Percentiles rank a stretch among this genome's conserved stretches.
phyloP scores from a whole-genome alignment of 2,888 invertebrate species.

The Xylota segnis region DNA sequence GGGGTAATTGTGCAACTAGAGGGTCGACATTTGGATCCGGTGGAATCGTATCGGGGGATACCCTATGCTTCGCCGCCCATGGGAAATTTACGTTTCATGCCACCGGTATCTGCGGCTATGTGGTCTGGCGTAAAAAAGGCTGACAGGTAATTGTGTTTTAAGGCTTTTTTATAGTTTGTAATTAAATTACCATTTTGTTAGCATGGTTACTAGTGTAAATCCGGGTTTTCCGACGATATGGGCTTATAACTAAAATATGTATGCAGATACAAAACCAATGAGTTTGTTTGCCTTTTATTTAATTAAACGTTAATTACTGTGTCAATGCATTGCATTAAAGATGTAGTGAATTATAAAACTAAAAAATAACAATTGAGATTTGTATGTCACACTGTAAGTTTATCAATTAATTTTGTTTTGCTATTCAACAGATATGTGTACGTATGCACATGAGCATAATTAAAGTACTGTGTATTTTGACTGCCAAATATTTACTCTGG shows the following conservation, averaged over 20 bases:
- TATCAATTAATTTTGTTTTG: no score
- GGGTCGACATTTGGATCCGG: conserved; percentile 92
- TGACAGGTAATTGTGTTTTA: conserved; percentile 86
- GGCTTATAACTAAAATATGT: neutral
- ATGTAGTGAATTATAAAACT: no score
- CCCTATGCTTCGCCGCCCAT: conserved; percentile 97
- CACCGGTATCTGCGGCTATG: conserved; percentile 96
- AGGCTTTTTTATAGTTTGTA: conserved; percentile 28
- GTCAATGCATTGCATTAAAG: neutral
- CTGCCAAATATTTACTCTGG: no score
- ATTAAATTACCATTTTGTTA: conserved; percentile 52
- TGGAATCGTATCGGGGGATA: conserved; percentile 96
- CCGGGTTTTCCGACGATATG: neutral
- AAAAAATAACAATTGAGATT: no score
- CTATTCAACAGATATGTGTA: no score
- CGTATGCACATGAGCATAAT: no score
- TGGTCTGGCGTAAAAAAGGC: conserved; percentile 96
- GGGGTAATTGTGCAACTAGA: conserved; percentile 94
- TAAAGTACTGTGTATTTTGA: no score
- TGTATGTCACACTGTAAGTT: no score
- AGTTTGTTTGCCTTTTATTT: neutral
- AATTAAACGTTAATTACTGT: neutral
- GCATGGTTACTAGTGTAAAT: conserved; percentile 33
- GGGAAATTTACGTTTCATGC: conserved; percentile 96
- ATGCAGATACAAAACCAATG: neutral